phyloP scores from a whole-genome alignment of 2,797 vertebrate species.

The Macrochelys suwanniensis region DNA sequence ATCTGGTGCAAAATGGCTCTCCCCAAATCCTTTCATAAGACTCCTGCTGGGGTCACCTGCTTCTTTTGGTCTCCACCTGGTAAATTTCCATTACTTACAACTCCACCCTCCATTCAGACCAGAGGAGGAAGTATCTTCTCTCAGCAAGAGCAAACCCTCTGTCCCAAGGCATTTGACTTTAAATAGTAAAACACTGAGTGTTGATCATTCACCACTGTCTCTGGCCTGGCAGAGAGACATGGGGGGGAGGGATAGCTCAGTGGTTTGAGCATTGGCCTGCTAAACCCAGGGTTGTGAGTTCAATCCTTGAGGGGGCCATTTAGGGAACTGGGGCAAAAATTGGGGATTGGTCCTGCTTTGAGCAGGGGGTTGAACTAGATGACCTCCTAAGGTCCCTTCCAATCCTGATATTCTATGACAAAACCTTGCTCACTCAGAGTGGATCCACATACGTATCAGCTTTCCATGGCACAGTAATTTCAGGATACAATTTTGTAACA shows the following conservation, averaged over 20 bases:
- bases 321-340: too few relatives aligned
- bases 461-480: not conserved
- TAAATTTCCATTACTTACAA: not conserved
- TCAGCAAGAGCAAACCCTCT: not conserved
- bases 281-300: too few relatives aligned
- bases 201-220: not conserved
- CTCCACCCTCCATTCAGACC: not conserved
- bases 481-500: not conserved
- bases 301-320: too few relatives aligned
- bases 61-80: not conserved
- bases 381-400: too few relatives aligned
- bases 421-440: not conserved
- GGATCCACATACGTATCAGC: not conserved
- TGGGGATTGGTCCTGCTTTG: too few relatives aligned
- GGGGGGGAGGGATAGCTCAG: too few relatives aligned
- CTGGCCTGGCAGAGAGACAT: not conserved
- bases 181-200: not conserved
- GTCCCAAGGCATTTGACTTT: not conserved
- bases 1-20: not conserved
- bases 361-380: too few relatives aligned
- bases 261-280: too few relatives aligned
- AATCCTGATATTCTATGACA: not conserved
- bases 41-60: not conserved
- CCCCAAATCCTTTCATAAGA: not conserved
- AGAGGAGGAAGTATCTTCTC: not conserved